Base-by-base conservation (phyloP, 2,888 invertebrate genomes). In the Argynnis bischoffii region DNA sequence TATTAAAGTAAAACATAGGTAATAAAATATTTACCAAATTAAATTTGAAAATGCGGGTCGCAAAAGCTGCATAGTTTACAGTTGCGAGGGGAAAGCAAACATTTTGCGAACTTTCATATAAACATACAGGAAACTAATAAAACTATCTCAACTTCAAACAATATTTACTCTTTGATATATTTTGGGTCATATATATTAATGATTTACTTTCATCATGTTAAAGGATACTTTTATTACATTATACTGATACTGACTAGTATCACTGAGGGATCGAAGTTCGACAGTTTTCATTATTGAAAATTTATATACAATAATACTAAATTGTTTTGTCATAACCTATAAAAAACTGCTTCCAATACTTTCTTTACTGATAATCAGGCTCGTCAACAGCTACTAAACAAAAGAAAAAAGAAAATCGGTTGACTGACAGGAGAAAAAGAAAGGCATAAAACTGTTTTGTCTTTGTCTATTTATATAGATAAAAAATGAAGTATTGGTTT, bases 21-120 rank as follows among this genome's bases (percentile, higher is more conserved):
- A 26, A 48, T 31, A 55, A 18, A 63, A 64, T 55, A 41, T 56
- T 56, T 64, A 35, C 21, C 13, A 56, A 64, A 56, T 64, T 56
- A 64, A 51, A 51, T 56, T 51, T 41, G 21, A 50, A 64, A 64
- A 59, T 57, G 15, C 26, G 26, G 35, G 53, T 64, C 47, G 48
- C 21, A 31, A 61, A 61, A 51, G 53, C 26, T 53, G 61, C 67
- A 63, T 50, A 70, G 70, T 70, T 70, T 60, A 53, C 70, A 54
- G 60, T 64, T 51, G 56, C 67, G 48, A 54, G 67, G 56, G 48
- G 11, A 64, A 55, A 26, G 64, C 61, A 64, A 67, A 63, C 57
- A 63, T 67, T 70, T 64, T 53, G 21, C 50, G 50, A 67, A 70
- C 64, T 70, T 70, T 70, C 67, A 70, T 70, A 67, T 70, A 53